Conservation (phyloP, 2,113 vertebrate species). For the Equus przewalskii region DNA sequence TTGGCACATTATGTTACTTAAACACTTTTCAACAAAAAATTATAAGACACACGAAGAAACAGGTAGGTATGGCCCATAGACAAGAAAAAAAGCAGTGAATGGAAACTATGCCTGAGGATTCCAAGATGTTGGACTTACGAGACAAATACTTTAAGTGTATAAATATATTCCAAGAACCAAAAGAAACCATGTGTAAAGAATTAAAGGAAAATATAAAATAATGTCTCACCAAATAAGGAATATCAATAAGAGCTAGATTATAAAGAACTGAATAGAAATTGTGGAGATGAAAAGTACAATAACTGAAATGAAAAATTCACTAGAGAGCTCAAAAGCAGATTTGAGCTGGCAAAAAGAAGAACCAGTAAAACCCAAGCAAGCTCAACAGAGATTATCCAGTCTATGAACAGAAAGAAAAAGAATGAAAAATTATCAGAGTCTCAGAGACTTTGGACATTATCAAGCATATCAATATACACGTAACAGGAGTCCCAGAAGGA, state of each 20-base stretch:
- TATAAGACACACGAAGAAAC: background rate
- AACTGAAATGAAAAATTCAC: constrained; percentile 12
- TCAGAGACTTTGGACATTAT: background rate
- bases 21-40: background rate
- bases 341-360: background rate
- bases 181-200: background rate
- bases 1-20: background rate
- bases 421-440: background rate
- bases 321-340: background rate
- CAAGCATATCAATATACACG: background rate
- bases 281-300: background rate
- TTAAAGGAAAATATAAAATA: background rate
- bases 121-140: background rate
- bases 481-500: background rate
- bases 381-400: background rate
- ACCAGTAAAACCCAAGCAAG: background rate
- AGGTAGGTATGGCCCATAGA: background rate
- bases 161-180: constrained; percentile 10
- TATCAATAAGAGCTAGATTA: background rate
- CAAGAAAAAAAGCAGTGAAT: background rate
- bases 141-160: background rate
- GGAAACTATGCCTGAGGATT: background rate
- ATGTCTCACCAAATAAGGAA: background rate
- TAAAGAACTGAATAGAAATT: background rate
- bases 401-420: background rate